A percentile compares a stretch with the other conserved stretches of the same genome.
phyloP scores from a whole-genome alignment of 2,888 invertebrate species.

The Antheraea assamensis region DNA sequence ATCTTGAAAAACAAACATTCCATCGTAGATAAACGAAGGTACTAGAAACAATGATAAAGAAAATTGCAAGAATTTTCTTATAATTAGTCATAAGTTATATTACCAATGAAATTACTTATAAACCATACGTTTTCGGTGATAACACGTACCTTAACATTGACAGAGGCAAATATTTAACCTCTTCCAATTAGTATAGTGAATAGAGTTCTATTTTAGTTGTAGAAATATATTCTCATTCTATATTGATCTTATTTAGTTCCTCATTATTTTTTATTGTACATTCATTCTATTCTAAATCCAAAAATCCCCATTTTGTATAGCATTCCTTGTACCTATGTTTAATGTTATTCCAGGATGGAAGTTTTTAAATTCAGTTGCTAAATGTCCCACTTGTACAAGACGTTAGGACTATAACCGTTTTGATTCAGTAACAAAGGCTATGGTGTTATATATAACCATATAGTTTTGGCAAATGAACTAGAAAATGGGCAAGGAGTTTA shows the following conservation, averaged over 20 bases:
- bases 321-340: not conserved
- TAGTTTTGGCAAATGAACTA: not conserved
- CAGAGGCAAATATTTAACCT: not conserved
- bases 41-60: slow-evolving; percentile 20
- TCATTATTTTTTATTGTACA: too few species aligned
- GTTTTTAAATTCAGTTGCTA: not conserved
- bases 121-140: not conserved
- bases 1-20: slow-evolving; percentile 12
- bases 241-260: not conserved
- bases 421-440: not conserved
- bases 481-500: not conserved
- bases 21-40: slow-evolving; percentile 19
- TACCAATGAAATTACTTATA: not conserved
- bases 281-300: too few species aligned
- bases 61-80: slow-evolving; percentile 22
- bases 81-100: slow-evolving; percentile 19
- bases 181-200: not conserved
- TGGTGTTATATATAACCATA: not conserved
- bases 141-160: slow-evolving; percentile 1
- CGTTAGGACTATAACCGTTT: not conserved
- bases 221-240: not conserved
- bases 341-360: not conserved
- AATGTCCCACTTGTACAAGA: not conserved
- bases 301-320: not conserved
- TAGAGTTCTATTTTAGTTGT: not conserved